Evolutionary conservation across 2,797 vertebrate species (phyloP), one percentile per base, ranked within the genome.

Genomic region (Premnoplex brunnescens): DNA sequence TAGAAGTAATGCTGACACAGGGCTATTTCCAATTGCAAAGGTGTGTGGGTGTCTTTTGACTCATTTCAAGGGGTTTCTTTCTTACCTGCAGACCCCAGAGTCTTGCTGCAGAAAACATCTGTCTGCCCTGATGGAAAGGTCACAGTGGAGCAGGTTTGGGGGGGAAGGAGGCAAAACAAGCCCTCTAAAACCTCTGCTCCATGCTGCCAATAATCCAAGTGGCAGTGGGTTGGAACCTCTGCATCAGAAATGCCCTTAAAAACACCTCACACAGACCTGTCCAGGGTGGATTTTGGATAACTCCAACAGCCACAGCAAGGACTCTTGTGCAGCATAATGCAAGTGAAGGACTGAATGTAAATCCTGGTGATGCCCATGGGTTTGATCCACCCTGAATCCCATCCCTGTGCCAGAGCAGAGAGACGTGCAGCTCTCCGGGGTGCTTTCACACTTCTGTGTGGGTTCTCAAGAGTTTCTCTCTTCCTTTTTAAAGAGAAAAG

Each of bases 31-130:
- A 22, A 44, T 37, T 27, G 43, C 26, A 30, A 48, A 83, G 85
- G 43, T 37, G 28, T 2, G 52, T 27, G 72, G 89, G 91, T 30
- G 87, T 39, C 43, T 54, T 43, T 18, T 74, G 54, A 72, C 68
- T 92, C 87, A 88, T 93, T 77, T 92, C 60, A 22, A 52, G 64
- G 64, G 54, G 72, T 66, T 91, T 93, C 72, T 87, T 62, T 85
- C 68, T 74, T 28, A 82, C 56, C 78, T 74, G 56, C 13, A 2
- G 46, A 54, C 80, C 54, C 81, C 23, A 43, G 68, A 71, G 77
- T 64, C 85, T 58, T 43, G 49, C 71, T 79, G 84, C 67, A 39
- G 73, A 54, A 62, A 60, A 78, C 19, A 32, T 75, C 79, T 92
- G 55, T 63, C 68, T 87, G 75, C 69, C 56, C 66, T 41, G 41